A percentile compares a stretch with the other conserved stretches of the same genome.
Evolutionary conservation across 2,797 vertebrate genomes (phyloP).

Genomic region (Pseudochirops corinnae): DNA sequence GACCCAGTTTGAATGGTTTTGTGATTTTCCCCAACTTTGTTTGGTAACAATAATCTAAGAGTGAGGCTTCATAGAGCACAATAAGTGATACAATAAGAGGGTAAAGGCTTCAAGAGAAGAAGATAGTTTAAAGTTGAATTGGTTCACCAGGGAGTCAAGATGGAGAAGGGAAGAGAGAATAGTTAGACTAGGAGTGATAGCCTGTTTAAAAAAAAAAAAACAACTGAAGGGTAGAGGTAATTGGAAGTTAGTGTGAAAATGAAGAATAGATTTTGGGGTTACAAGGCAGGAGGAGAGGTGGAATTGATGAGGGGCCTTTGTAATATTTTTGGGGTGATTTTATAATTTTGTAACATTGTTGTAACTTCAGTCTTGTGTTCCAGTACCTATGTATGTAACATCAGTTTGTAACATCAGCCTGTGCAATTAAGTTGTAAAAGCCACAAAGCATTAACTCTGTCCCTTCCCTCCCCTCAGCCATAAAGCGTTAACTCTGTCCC

Average conservation of each 20-base stretch:
- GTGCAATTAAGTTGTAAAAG: too few relatives aligned
- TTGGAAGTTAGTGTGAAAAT: not conserved
- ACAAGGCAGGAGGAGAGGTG: not conserved
- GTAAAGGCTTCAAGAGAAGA: not conserved
- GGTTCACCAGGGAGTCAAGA: not conserved
- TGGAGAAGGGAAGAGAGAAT: not conserved
- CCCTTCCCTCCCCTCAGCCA: too few relatives aligned
- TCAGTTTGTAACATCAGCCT: too few relatives aligned
- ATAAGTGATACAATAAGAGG: not conserved
- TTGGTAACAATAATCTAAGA: not conserved
- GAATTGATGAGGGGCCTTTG: not conserved
- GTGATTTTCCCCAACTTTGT: not conserved
- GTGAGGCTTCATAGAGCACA: not conserved
- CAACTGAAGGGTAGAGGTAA: not conserved
- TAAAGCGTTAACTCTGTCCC: too few relatives aligned
- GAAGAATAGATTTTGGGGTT: not conserved
- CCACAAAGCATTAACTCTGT: too few relatives aligned
- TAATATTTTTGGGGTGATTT: too few relatives aligned
- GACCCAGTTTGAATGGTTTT: not conserved
- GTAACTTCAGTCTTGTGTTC: too few relatives aligned
- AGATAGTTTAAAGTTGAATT: not conserved
- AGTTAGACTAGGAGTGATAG: not conserved
- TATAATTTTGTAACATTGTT: too few relatives aligned
- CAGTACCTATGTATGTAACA: too few relatives aligned
- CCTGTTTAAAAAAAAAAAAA: not conserved